A percentile compares a stretch with the other conserved stretches of the same genome.
phyloP scores from a whole-genome alignment of 1,140 invertebrate species.

The Centruroides sculpturatus region DNA sequence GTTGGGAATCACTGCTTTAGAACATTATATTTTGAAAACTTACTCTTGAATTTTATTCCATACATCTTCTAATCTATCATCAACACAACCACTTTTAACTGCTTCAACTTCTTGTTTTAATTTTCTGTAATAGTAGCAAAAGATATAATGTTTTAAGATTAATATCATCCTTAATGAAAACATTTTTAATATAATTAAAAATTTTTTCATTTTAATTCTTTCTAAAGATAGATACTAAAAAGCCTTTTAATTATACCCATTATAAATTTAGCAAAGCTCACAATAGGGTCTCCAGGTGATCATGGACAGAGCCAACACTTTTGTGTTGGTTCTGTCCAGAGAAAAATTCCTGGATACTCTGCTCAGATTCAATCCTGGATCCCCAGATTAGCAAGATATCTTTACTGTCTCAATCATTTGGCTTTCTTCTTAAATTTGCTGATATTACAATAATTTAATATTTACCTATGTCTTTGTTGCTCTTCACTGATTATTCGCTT shows the following conservation, averaged over 20 bases:
- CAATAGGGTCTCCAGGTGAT: no score
- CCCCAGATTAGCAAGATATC: not conserved
- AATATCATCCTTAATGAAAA: not conserved
- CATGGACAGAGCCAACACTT: no score
- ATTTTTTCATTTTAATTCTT: no score
- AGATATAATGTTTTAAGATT: conserved; percentile 9
- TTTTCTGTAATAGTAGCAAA: conserved; percentile 31
- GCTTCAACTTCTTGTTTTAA: conserved; percentile 45
- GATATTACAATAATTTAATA: not conserved
- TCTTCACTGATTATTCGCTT: conserved; percentile 50
- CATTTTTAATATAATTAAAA: no score
- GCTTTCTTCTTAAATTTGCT: no score
- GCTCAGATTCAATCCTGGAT: not conserved
- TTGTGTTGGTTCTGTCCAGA: no score
- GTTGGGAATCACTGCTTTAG: no score
- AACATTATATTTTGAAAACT: conserved; percentile 15
- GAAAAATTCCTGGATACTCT: no score
- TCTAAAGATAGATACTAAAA: no score
- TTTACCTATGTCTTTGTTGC: conserved; percentile 45
- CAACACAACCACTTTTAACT: conserved; percentile 37
- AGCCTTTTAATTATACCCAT: not conserved
- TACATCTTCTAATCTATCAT: conserved; percentile 43
- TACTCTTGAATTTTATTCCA: conserved; percentile 52
- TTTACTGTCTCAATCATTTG: no score
- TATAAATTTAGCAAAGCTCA: not conserved